Evolutionary conservation across 1,140 invertebrate species (phyloP).

Genomic region (Orussus abietinus): DNA sequence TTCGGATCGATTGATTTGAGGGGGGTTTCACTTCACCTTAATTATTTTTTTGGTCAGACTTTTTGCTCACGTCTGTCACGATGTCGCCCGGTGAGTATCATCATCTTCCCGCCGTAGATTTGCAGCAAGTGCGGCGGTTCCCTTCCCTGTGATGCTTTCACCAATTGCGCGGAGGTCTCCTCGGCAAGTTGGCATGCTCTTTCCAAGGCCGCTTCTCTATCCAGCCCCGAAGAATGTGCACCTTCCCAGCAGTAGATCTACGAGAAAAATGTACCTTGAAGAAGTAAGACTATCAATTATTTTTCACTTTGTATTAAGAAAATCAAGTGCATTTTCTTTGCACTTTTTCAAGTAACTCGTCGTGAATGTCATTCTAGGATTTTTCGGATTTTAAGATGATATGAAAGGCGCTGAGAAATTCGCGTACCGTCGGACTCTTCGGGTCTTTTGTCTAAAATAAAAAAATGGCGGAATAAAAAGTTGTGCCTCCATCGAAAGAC

Average conservation of each 20-base stretch:
- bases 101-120: conserved; percentile 83
- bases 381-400: conserved; percentile 17
- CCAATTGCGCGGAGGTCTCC: conserved; percentile 61
- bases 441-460: conserved; percentile 38
- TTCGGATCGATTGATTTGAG: too few relatives aligned
- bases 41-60: too few relatives aligned
- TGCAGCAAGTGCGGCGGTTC: conserved; percentile 88
- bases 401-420: too few relatives aligned
- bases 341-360: conserved; percentile 31
- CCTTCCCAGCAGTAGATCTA: conserved; percentile 59
- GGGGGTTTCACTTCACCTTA: too few relatives aligned
- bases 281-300: conserved; percentile 10
- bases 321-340: too few relatives aligned
- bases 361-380: conserved; percentile 52
- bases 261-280: conserved; percentile 8
- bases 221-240: conserved; percentile 60
- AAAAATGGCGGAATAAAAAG: too few relatives aligned
- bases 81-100: conserved; percentile 69
- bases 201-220: conserved; percentile 62
- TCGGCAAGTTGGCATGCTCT: conserved; percentile 65
- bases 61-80: conserved; percentile 61
- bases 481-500: too few relatives aligned
- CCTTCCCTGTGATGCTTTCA: conserved; percentile 80
- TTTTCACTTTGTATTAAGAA: conserved; percentile 2
- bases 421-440: conserved; percentile 45